Evolutionary conservation across 35 echinoderm and acorn worm species (phyloP).

Genomic region (Patiria miniata): DNA sequence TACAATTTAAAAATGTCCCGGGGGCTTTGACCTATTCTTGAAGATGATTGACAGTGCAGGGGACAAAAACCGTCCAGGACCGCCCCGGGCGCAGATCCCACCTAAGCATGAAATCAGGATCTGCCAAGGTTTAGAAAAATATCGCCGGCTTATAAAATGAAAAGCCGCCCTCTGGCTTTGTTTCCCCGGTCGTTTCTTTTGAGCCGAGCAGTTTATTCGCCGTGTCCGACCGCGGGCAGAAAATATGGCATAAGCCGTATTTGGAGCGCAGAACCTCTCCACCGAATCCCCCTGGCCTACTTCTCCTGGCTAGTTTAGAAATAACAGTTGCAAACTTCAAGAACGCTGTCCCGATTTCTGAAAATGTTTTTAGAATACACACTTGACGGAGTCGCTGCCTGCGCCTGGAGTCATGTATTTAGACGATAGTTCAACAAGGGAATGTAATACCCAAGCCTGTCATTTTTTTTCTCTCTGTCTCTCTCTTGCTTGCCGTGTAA

Average conservation of each 20-base stretch:
- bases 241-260: slow-evolving; percentile 23
- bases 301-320: slow-evolving; percentile 21
- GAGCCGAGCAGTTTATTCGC: neutral
- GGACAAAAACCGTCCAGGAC: slow-evolving; percentile 14
- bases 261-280: neutral
- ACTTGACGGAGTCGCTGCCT: slow-evolving; percentile 17
- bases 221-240: slow-evolving; percentile 9
- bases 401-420: slow-evolving; percentile 17
- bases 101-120: slow-evolving; percentile 30
- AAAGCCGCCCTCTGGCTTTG: slow-evolving; percentile 20
- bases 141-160: slow-evolving; percentile 31
- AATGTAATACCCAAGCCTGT: slow-evolving; percentile 2
- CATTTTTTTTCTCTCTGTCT: neutral
- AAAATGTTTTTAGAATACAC: slow-evolving; percentile 32
- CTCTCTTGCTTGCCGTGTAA: slow-evolving; percentile 5
- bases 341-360: slow-evolving; percentile 28
- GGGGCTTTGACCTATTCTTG: slow-evolving; percentile 18
- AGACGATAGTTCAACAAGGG: slow-evolving; percentile 27
- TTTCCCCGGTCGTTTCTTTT: neutral
- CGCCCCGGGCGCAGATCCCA: slow-evolving; percentile 15
- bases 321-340: slow-evolving; percentile 28
- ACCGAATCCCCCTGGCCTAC: slow-evolving; percentile 14
- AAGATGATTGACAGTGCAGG: neutral
- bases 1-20: slow-evolving; percentile 7
- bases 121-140: slow-evolving; percentile 22